A percentile compares a stretch with the other conserved stretches of the same genome.
phyloP scores from a whole-genome alignment of 2,888 invertebrate genomes.

The Cepaea hortensis region DNA sequence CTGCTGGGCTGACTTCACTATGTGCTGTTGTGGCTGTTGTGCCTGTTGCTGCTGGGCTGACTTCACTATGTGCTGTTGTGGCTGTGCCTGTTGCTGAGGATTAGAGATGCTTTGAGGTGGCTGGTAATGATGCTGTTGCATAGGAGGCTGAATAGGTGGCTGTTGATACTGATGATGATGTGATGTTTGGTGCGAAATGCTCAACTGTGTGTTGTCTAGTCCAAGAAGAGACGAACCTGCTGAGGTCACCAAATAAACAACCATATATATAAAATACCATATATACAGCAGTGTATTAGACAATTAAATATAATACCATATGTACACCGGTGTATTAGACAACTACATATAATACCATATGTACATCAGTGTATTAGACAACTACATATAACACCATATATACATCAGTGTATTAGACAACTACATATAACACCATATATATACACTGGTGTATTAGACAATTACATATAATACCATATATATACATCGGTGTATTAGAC shows the following conservation, averaged over 20 bases:
- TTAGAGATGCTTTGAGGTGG: slow-evolving; percentile 3
- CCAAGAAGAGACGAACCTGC: slow-evolving; percentile 32
- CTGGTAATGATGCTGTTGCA: slow-evolving; percentile 39
- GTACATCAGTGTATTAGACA: no score
- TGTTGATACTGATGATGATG: slow-evolving; percentile 40
- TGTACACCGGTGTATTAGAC: no score
- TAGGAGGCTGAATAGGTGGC: slow-evolving; percentile 27
- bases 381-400: no score
- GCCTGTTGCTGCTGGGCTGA: slow-evolving; percentile 4
- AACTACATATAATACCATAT: no score
- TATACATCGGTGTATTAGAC: no score
- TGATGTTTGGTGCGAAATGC: slow-evolving; percentile 4
- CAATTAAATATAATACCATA: no score
- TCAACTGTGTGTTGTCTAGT: slow-evolving; percentile 30
- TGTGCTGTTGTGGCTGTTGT: not conserved
- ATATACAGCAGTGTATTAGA: no score
- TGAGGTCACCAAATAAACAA: not conserved
- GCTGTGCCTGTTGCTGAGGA: slow-evolving; percentile 14
- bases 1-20: slow-evolving; percentile 15
- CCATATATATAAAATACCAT: no score
- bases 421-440: no score
- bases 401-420: no score
- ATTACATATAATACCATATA: no score
- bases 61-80: slow-evolving; percentile 10
- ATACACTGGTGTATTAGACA: no score